These are phyloP conservation scores for Pelvicachromis taeniatus DNA, from an alignment of 2,113 vertebrate genomes.

Conservation along the genomic window DNA sequence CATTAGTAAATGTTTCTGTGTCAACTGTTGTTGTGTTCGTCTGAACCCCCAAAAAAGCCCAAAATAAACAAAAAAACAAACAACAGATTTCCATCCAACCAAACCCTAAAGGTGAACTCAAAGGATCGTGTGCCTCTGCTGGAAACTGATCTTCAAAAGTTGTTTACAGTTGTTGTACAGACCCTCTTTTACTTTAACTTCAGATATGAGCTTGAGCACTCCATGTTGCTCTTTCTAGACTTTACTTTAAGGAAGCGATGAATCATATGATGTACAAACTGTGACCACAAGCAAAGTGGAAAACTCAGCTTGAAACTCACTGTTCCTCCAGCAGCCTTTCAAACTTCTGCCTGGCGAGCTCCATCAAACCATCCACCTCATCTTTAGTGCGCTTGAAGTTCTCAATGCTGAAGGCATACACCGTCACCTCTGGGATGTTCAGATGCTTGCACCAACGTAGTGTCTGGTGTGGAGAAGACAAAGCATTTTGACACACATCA, in stretches of 20 bases:
- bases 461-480: conserved; percentile 68
- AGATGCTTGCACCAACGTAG: conserved; percentile 94
- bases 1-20: neutral
- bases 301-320: conserved; percentile 71
- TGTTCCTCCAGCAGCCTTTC: conserved; percentile 85
- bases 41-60: neutral
- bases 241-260: conserved; percentile 33
- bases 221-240: neutral
- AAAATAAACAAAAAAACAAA: neutral
- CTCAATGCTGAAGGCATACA: conserved; percentile 98
- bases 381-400: conserved; percentile 95
- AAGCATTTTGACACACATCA: neutral
- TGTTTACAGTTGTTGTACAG: neutral
- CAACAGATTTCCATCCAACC: neutral
- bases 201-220: neutral
- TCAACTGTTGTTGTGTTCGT: neutral
- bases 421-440: conserved; percentile 91
- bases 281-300: neutral
- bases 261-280: conserved; percentile 14
- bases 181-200: neutral
- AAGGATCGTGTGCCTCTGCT: neutral
- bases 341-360: conserved; percentile 94
- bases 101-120: neutral
- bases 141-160: neutral
- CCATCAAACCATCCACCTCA: conserved; percentile 94